These are phyloP conservation scores for Pimephales promelas DNA, from an alignment of 2,113 vertebrate genomes.

Conservation along the genomic window DNA sequence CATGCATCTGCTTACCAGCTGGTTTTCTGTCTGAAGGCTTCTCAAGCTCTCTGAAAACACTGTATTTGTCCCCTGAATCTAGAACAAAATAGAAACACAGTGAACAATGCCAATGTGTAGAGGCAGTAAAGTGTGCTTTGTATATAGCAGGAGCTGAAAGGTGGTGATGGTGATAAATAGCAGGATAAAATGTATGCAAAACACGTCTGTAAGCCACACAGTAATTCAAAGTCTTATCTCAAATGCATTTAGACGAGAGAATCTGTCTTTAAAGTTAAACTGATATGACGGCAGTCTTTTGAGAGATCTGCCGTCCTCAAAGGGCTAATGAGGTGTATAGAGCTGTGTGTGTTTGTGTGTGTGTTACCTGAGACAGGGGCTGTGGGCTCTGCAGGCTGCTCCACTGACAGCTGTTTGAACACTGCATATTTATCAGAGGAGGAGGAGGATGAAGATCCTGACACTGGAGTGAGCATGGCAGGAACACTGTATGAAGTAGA, in stretches of 20 bases:
- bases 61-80: slow-evolving; percentile 94
- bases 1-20: slow-evolving; percentile 79
- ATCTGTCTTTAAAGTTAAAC: slow-evolving; percentile 28
- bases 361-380: slow-evolving; percentile 83
- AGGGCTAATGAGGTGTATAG: slow-evolving; percentile 4
- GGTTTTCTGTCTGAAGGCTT: slow-evolving; percentile 85
- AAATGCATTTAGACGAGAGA: slow-evolving; percentile 15
- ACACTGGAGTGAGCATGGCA: slow-evolving; percentile 87
- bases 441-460: slow-evolving; percentile 78
- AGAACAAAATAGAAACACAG: slow-evolving; percentile 48
- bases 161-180: neutral
- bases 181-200: neutral
- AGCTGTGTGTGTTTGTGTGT: neutral
- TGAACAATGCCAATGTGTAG: slow-evolving; percentile 6
- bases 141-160: neutral
- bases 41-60: slow-evolving; percentile 92
- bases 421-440: slow-evolving; percentile 92
- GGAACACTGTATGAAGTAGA: slow-evolving; percentile 74
- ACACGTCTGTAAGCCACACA: neutral
- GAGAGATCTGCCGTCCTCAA: neutral
- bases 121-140: slow-evolving; percentile 13
- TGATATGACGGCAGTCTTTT: neutral
- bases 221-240: slow-evolving; percentile 6
- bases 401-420: slow-evolving; percentile 90
- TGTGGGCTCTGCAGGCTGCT: slow-evolving; percentile 82